These are phyloP conservation scores for Drosophila pruinosa DNA, from an alignment of 1,140 invertebrate genomes.

Conservation along the genomic window DNA sequence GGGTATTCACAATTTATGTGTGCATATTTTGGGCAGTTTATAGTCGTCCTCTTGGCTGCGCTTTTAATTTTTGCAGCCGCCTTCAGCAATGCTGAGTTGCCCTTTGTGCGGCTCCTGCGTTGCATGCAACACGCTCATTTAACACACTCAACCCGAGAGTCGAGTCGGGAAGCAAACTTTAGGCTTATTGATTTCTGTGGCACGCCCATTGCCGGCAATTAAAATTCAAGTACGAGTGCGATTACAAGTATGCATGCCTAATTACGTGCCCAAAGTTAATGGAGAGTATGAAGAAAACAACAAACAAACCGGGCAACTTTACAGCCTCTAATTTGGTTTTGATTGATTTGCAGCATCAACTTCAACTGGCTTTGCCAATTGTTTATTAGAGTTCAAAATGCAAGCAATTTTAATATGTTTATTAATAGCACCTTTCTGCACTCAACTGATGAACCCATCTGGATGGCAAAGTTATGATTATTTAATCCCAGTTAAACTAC, in stretches of 20 bases:
- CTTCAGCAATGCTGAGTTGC: neutral
- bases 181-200: constrained; percentile 60
- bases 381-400: neutral
- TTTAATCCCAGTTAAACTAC: constrained; percentile 13
- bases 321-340: constrained; percentile 11
- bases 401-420: neutral
- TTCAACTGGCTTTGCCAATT: neutral
- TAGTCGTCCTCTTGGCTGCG: neutral
- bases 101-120: constrained; percentile 22
- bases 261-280: constrained; percentile 47
- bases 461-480: neutral
- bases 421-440: neutral
- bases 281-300: neutral
- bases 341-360: constrained; percentile 7
- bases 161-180: constrained; percentile 13
- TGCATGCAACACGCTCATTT: constrained; percentile 61
- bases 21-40: constrained; percentile 27
- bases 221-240: constrained; percentile 41
- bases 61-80: neutral
- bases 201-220: constrained; percentile 45
- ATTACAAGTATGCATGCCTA: constrained; percentile 45
- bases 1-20: too few species aligned
- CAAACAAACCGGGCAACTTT: neutral
- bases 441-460: neutral
- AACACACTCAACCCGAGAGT: constrained; percentile 10